These are phyloP conservation scores for Dendropsophus ebraccatus DNA, from an alignment of 2,113 vertebrate species.

Conservation along the genomic window DNA sequence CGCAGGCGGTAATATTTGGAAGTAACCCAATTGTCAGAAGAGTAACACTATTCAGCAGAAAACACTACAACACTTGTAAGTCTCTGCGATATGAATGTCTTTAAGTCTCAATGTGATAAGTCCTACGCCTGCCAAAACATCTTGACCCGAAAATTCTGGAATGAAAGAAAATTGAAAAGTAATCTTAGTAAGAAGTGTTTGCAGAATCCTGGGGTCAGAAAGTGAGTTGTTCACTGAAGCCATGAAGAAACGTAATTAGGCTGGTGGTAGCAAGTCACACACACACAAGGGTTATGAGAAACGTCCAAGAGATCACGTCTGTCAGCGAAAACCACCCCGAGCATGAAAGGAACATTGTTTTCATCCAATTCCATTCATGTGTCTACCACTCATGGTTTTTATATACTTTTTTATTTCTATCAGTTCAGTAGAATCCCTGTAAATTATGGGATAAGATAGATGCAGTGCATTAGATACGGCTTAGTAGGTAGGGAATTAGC, in stretches of 20 bases:
- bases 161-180: constrained; percentile 67
- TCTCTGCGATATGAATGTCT: constrained; percentile 63
- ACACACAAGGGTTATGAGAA: constrained; percentile 67
- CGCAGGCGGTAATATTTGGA: constrained; percentile 64
- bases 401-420: constrained; percentile 4
- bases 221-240: constrained; percentile 60
- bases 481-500: not conserved
- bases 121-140: constrained; percentile 65
- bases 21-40: constrained; percentile 69
- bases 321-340: constrained; percentile 36
- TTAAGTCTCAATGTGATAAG: constrained; percentile 63
- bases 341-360: constrained; percentile 49
- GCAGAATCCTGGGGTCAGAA: constrained; percentile 67
- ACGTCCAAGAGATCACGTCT: constrained; percentile 60
- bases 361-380: constrained; percentile 29
- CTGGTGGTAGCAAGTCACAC: constrained; percentile 60
- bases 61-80: constrained; percentile 69
- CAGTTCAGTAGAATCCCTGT: not conserved
- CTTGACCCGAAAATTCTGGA: constrained; percentile 73
- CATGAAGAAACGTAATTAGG: constrained; percentile 63
- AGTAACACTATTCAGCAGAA: constrained; percentile 73
- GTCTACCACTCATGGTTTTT: not conserved
- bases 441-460: not conserved
- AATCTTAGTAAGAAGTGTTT: constrained; percentile 57
- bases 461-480: not conserved